phyloP scores from a whole-genome alignment of 2,113 vertebrate species.

The Eublepharis macularius region DNA sequence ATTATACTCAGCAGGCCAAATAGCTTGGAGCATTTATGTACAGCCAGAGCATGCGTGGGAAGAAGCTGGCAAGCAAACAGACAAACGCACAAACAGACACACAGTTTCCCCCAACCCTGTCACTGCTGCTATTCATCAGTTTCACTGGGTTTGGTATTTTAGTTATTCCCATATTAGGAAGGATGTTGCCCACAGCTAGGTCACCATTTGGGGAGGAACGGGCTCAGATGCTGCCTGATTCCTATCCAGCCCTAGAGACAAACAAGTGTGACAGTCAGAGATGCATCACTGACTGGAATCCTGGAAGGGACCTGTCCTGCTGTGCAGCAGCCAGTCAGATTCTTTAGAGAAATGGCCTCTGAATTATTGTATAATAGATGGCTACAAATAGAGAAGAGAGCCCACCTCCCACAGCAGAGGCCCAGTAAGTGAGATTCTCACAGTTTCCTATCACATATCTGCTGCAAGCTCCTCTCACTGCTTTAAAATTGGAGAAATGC shows the following conservation, averaged over 20 bases:
- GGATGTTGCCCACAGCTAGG: background rate
- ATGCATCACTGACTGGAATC: background rate
- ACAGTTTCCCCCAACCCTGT: background rate
- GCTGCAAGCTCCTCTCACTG: background rate
- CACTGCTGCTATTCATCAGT: conserved; percentile 13
- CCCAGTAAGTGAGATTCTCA: background rate
- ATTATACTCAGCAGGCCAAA: background rate
- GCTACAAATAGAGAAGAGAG: background rate
- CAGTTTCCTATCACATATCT: background rate
- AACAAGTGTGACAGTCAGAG: background rate
- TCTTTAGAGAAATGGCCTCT: background rate
- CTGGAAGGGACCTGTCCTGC: background rate
- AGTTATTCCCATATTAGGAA: background rate
- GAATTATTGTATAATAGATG: background rate
- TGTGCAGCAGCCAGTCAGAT: background rate
- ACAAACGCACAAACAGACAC: background rate
- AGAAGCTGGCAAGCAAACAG: background rate
- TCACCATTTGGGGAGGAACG: background rate
- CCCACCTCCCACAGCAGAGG: background rate
- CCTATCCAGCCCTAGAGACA: background rate
- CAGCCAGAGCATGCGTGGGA: background rate
- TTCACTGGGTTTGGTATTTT: background rate
- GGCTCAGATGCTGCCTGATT: background rate
- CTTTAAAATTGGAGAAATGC: background rate
- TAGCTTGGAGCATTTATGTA: background rate